A percentile compares a stretch with the other conserved stretches of the same genome.
Conservation (phyloP, 1,140 invertebrate species). For the Listronotus bonariensis region DNA sequence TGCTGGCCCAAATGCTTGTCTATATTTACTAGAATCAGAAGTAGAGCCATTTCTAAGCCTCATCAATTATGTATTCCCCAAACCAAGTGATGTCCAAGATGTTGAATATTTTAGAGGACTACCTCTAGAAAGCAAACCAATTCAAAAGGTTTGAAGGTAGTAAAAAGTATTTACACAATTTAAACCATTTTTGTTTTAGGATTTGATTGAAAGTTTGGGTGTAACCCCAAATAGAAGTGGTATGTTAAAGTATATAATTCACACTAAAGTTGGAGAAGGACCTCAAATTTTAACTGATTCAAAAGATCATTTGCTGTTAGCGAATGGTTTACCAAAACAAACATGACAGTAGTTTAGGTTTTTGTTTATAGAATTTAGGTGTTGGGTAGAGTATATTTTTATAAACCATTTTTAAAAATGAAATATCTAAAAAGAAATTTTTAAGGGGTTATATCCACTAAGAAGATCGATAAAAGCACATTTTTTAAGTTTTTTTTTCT, state of each 20-base stretch:
- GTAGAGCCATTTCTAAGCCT: conserved; percentile 69
- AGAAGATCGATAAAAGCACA: no score
- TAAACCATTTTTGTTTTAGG: conserved; percentile 50
- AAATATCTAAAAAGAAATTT: no score
- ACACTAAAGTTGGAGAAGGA: conserved; percentile 77
- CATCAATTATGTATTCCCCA: conserved; percentile 75
- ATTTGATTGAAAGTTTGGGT: conserved; percentile 55
- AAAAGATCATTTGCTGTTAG: conserved; percentile 62
- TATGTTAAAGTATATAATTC: conserved; percentile 81
- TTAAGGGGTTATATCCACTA: no score
- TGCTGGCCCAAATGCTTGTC: conserved; percentile 94
- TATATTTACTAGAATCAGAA: conserved; percentile 82
- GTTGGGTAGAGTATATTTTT: not conserved
- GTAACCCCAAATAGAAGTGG: conserved; percentile 58
- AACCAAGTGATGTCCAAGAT: conserved; percentile 59
- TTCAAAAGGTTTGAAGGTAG: conserved; percentile 22
- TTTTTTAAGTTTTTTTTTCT: no score
- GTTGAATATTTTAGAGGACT: conserved; percentile 64
- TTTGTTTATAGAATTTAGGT: no score
- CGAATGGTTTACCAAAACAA: conserved; percentile 57
- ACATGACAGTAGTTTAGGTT: no score
- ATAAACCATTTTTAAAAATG: no score
- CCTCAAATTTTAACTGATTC: conserved; percentile 60
- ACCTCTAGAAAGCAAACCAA: conserved; percentile 11
- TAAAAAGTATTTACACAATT: not conserved